Evolutionary conservation across 2,888 invertebrate species (phyloP).

Genomic region (Ophioninae sp.): DNA sequence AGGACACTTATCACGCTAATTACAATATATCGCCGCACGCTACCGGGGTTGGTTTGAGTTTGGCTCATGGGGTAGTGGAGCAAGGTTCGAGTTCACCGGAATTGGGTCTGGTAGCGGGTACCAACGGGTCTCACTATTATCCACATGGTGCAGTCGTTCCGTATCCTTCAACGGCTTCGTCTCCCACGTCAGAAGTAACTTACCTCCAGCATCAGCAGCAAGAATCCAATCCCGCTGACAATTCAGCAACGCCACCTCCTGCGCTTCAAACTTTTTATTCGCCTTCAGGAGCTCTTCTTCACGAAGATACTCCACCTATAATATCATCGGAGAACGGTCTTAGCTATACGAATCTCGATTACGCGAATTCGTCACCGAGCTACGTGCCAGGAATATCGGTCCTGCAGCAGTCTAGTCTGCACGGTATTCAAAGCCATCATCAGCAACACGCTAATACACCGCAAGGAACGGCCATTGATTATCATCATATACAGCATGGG

Average conservation of each 20-base stretch:
- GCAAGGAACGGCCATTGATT: slow-evolving; percentile 83
- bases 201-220: slow-evolving; percentile 61
- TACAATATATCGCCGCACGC: slow-evolving; percentile 56
- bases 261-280: slow-evolving; percentile 75
- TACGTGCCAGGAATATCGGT: slow-evolving; percentile 51
- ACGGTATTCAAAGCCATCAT: slow-evolving; percentile 80
- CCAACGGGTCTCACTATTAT: slow-evolving; percentile 74
- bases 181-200: slow-evolving; percentile 73
- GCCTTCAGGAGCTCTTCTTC: slow-evolving; percentile 76
- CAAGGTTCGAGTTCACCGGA: slow-evolving; percentile 81
- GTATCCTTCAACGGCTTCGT: slow-evolving; percentile 77
- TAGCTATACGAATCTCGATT: slow-evolving; percentile 95
- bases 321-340: slow-evolving; percentile 93
- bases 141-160: slow-evolving; percentile 76
- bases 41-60: slow-evolving; percentile 69
- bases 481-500: slow-evolving; percentile 75
- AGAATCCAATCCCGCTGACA: slow-evolving; percentile 54
- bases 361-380: slow-evolving; percentile 82
- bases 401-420: slow-evolving; percentile 78
- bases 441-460: slow-evolving; percentile 80
- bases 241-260: slow-evolving; percentile 71
- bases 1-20: slow-evolving; percentile 76
- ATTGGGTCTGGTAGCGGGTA: slow-evolving; percentile 65
- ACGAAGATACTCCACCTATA: slow-evolving; percentile 84
- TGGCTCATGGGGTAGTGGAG: slow-evolving; percentile 81